Percentiles rank a stretch among this genome's conserved stretches.
phyloP scores from a whole-genome alignment of 1,140 invertebrate genomes.

The Musca domestica region DNA sequence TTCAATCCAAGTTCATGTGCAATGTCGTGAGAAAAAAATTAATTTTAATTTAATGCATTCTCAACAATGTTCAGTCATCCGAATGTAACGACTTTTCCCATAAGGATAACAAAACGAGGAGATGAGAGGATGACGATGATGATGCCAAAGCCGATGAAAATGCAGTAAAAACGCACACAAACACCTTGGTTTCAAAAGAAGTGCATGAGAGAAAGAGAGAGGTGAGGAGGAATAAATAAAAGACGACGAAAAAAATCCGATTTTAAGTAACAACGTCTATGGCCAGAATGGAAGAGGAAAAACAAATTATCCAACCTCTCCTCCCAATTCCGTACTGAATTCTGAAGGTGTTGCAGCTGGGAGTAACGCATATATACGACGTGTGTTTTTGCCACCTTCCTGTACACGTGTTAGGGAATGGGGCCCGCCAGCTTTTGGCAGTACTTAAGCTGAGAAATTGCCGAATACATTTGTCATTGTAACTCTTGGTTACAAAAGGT shows the following conservation, averaged over 20 bases:
- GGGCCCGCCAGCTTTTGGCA: background rate
- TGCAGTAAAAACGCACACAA: background rate
- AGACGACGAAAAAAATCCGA: no score
- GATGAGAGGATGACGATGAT: background rate
- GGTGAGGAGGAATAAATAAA: background rate
- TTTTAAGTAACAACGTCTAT: no score
- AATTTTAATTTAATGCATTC: constrained; percentile 18
- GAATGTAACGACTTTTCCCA: constrained; percentile 14
- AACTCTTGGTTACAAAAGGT: no score
- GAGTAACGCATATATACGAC: background rate
- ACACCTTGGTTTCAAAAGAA: background rate
- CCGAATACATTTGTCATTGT: constrained; percentile 20
- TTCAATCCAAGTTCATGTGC: no score
- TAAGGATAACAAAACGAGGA: constrained; percentile 8
- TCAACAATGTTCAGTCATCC: constrained; percentile 9
- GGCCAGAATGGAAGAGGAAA: no score
- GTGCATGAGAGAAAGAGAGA: no score
- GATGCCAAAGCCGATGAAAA: background rate
- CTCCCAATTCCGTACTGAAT: no score
- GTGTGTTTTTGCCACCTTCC: background rate
- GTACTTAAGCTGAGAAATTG: background rate
- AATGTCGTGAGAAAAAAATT: no score
- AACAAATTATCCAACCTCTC: no score
- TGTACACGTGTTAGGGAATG: background rate
- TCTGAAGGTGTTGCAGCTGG: constrained; percentile 10